A percentile compares a stretch with the other conserved stretches of the same genome.
Conservation (phyloP, 2,113 vertebrate species). For the Dromaius novaehollandiae region DNA sequence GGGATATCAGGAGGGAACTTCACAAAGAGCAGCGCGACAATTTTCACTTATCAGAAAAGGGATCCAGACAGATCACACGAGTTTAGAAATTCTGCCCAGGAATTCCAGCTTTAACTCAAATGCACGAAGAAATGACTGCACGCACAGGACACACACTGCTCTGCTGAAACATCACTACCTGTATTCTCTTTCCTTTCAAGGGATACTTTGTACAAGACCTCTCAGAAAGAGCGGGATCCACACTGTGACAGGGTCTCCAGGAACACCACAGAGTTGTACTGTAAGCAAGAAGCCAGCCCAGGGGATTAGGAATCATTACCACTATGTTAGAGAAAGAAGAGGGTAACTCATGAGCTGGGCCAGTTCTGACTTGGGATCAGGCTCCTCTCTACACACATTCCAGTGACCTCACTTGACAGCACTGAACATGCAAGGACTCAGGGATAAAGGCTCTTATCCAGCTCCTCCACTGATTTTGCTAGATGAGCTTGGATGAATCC, state of each 20-base stretch:
- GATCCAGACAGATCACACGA: background rate
- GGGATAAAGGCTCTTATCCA: background rate
- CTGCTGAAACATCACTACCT: background rate
- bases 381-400: background rate
- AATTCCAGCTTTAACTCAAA: background rate
- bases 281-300: background rate
- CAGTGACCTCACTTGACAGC: background rate
- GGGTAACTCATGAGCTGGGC: no score
- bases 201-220: background rate
- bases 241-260: background rate
- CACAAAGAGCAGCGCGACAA: background rate
- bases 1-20: background rate
- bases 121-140: background rate
- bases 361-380: background rate
- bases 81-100: background rate
- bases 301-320: background rate
- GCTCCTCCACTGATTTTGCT: background rate
- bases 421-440: background rate
- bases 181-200: background rate
- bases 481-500: background rate
- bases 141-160: background rate
- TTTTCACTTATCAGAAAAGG: background rate
- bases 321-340: background rate
- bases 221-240: background rate
- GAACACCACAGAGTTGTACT: background rate